Base-by-base conservation (phyloP, 2,888 invertebrate genomes). In the Mamestra brassicae region DNA sequence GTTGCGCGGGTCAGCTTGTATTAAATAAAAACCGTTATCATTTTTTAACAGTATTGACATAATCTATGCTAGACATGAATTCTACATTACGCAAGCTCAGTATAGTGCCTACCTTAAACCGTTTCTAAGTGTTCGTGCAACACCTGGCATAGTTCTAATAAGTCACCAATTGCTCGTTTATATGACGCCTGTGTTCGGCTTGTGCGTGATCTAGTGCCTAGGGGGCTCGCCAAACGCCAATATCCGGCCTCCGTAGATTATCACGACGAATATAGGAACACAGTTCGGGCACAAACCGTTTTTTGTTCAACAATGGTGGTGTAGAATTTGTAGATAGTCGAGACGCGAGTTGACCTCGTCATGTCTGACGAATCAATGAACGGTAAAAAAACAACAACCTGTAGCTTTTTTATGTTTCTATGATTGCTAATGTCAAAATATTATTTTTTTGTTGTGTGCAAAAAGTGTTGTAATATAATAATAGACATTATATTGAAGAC, bases 141-240 rank as follows among this genome's bases (percentile, higher is more conserved):
- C 81, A 75, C 77, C 81, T 65, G 74, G 47, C 61, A 38, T 69
- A 60, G 10, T 68, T 75, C 61, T 75, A 75, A 68, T 80, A 71
- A 62, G 84, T 68, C 65, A 68, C 65, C 67, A 81, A 84, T 68
- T 8, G 67, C 52, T 84, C 85, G 81, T 80, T 84, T 80, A 67
- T 80, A 80, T 80, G 80, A 69, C n/a, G n/a, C 47, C 68, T 58
- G 34, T 47, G 81, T 74, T 50, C 63, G 55, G 34, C 2, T 26
- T 65, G 57, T 50, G 68, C 68, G 85, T 84, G 80, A 69, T 84
- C 64, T 74, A 80, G 57, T 34, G 34, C 64, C 75, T 74, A 65
- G 52, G 10, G 8, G 7, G 67, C 54, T 50, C 57, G 71, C 66
- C 62, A 61, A 64, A 34, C 45, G 66, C 62, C 66, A 62, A 84